These are phyloP conservation scores for Palloptera scutellata DNA, from an alignment of 2,888 invertebrate genomes.

Conservation along the genomic window DNA sequence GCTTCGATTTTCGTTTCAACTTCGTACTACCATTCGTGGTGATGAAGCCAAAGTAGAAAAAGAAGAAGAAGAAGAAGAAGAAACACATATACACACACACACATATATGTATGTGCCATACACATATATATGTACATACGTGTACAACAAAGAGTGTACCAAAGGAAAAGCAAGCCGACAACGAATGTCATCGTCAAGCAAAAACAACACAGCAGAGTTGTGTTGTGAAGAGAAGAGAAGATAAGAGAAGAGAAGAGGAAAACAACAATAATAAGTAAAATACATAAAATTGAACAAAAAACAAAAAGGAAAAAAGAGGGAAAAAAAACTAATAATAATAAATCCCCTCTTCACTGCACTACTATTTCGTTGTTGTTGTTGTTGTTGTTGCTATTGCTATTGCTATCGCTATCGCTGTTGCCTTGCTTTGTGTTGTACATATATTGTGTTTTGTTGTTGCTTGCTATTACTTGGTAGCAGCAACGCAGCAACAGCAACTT, in stretches of 20 bases:
- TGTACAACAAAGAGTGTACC: constrained; percentile 26
- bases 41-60: neutral
- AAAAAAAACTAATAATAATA: constrained; percentile 29
- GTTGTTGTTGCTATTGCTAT: no score
- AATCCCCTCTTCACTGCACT: constrained; percentile 34
- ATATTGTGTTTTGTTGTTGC: no score
- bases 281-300: constrained; percentile 28
- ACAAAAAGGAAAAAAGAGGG: neutral
- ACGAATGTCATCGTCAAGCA: constrained; percentile 41
- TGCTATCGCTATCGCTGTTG: no score
- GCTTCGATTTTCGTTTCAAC: constrained; percentile 24
- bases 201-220: constrained; percentile 23
- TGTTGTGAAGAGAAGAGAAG: constrained; percentile 25
- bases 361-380: neutral
- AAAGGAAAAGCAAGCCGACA: constrained; percentile 40
- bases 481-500: no score
- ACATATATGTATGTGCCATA: neutral
- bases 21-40: constrained; percentile 13
- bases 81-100: constrained; percentile 18
- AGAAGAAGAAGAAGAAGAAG: neutral
- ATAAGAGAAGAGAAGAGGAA: constrained; percentile 7
- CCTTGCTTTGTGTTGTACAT: no score
- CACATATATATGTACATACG: constrained; percentile 9
- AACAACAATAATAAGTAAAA: constrained; percentile 24
- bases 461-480: no score